Conservation (phyloP, 2,113 vertebrate genomes). For the Sturnira hondurensis region DNA sequence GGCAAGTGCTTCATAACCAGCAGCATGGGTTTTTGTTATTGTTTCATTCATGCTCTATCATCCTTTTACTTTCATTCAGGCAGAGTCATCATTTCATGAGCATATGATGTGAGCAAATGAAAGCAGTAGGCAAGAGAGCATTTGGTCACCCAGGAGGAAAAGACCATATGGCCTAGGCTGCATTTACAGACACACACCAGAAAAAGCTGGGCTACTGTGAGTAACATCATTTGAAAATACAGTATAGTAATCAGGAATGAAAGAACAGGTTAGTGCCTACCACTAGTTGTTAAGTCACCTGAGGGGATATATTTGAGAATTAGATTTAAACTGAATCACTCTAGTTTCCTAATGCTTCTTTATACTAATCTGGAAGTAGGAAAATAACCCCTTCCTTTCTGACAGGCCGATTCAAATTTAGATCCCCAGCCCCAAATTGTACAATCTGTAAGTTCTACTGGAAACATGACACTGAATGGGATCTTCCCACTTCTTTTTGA, state of each 20-base stretch:
- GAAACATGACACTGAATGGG: neutral
- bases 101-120: neutral
- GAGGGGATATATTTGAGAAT: neutral
- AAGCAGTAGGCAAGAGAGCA: neutral
- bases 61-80: slow-evolving; percentile 9
- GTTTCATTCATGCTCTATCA: neutral
- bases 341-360: neutral
- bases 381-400: neutral
- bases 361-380: neutral
- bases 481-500: neutral
- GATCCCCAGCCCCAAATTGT: neutral
- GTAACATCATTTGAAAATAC: neutral
- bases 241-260: neutral
- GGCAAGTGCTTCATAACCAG: neutral
- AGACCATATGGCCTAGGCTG: neutral
- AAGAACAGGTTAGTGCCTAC: neutral
- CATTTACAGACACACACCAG: neutral
- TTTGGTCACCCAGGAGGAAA: slow-evolving; percentile 22
- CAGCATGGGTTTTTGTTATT: neutral
- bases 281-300: neutral
- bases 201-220: neutral
- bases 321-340: neutral
- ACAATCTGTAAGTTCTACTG: neutral
- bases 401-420: neutral
- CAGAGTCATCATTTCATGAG: neutral